Evolutionary conservation across 2,888 invertebrate genomes (phyloP).

Genomic region (Drosophila mercatorum): DNA sequence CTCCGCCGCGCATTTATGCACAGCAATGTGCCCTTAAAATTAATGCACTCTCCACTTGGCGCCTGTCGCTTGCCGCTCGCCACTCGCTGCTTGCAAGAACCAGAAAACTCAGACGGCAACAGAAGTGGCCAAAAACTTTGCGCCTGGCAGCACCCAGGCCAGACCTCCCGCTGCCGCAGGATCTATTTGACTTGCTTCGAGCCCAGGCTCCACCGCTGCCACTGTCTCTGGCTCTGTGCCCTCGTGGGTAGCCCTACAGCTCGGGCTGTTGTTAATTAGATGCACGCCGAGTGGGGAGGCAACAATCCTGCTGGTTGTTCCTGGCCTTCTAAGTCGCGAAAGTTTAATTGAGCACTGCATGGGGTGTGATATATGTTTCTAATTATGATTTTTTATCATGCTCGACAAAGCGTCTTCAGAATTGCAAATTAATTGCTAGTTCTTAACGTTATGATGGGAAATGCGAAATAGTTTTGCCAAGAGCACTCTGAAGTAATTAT

Average conservation of each 20-base stretch:
- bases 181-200: conserved; percentile 20
- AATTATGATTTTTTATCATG: conserved; percentile 24
- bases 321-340: conserved; percentile 44
- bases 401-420: conserved; percentile 12
- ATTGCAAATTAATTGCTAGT: conserved; percentile 30
- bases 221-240: not conserved
- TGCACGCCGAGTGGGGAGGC: conserved; percentile 40
- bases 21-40: conserved; percentile 78
- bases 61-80: conserved; percentile 16
- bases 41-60: conserved; percentile 62
- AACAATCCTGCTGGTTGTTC: conserved; percentile 14
- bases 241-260: conserved; percentile 25
- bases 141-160: conserved; percentile 3
- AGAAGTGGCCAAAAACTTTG: conserved; percentile 72
- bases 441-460: not conserved
- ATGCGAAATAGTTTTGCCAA: not conserved
- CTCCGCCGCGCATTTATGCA: conserved; percentile 70
- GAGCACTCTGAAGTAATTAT: not conserved
- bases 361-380: conserved; percentile 37
- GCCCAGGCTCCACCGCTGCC: not conserved
- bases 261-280: conserved; percentile 68
- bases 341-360: conserved; percentile 50
- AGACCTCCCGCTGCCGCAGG: conserved; percentile 19
- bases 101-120: conserved; percentile 45
- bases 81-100: conserved; percentile 39